Base-by-base conservation (phyloP, 2,888 invertebrate genomes). In the Tromatobia lineatoria region DNA sequence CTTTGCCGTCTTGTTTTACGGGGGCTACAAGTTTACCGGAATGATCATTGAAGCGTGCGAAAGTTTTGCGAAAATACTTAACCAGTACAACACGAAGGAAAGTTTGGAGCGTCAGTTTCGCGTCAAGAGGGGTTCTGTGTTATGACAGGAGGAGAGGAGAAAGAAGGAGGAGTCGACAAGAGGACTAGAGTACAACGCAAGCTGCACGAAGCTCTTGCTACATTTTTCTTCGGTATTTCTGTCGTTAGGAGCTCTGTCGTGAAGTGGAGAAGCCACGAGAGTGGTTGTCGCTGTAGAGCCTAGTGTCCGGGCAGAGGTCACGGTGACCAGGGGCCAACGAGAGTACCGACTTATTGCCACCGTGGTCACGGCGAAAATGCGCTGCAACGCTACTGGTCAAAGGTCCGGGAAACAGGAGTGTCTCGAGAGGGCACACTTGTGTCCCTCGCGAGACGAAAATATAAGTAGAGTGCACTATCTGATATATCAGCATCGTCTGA, bases 381-480 rank as follows among this genome's bases (percentile, higher is more conserved):
- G 57, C 23, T 29, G 20, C 29, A 50, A 50, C 50, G 78, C 25
- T 47, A 45, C 23, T 38, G 84, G 81, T 85, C 81, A 85, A 85
- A 85, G 84, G 81, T 81, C 70, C 18, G 59, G 57, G 59, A 79
- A 79, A 78, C 74, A 75, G 70, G 84, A 71, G 66, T 75, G 84
- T 85, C 84, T 85, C 84, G 74, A 85, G 84, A 85, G 84, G 84
- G 47, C 47, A 59, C 84, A 81, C 81, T 79, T 71, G 81, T 75
- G 66, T 59, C 34, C 73, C 47, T 29, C 59, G n/a, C 45, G 52
- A 76, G 70, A 75, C 75, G 66, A 85, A 78, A 84, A 84, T 78
- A 75, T 38, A 18, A 57, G 42, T 42, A 47, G 57, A 70, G 74
- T 78, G 59, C 78, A 54, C 66, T 71, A 75, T 81, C 80, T 69